phyloP scores from a whole-genome alignment of 2,113 vertebrate species.

The Syngnathus typhle region DNA sequence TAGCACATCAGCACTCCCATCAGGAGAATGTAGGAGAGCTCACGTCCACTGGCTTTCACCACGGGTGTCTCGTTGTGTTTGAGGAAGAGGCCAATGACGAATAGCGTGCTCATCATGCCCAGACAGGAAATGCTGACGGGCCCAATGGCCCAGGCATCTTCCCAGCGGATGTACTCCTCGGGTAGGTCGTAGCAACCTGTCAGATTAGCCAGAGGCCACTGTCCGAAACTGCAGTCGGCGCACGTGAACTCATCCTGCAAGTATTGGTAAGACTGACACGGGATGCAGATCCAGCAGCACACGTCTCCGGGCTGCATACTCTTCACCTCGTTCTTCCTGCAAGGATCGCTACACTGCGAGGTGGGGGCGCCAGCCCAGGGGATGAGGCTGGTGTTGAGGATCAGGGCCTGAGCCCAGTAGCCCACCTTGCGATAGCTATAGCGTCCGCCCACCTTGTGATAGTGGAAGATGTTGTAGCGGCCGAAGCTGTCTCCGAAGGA shows the following conservation, averaged over 20 bases:
- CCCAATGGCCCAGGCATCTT: slow-evolving; percentile 91
- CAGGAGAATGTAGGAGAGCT: slow-evolving; percentile 96
- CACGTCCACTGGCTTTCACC: slow-evolving; percentile 92
- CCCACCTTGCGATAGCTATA: slow-evolving; percentile 89
- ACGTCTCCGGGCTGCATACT: slow-evolving; percentile 96
- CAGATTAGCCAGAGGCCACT: slow-evolving; percentile 89
- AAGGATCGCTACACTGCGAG: slow-evolving; percentile 96
- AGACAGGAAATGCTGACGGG: slow-evolving; percentile 91
- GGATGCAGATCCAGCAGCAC: slow-evolving; percentile 98
- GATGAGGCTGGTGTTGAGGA: slow-evolving; percentile 82
- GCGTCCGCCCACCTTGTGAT: slow-evolving; percentile 72
- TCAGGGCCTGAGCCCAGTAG: slow-evolving; percentile 89
- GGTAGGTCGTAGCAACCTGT: slow-evolving; percentile 90
- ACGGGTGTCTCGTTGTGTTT: slow-evolving; percentile 89
- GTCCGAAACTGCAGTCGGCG: slow-evolving; percentile 87
- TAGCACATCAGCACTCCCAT: slow-evolving; percentile 93
- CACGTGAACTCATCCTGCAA: slow-evolving; percentile 91
- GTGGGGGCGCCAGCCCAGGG: slow-evolving; percentile 81
- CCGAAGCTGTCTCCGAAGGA: slow-evolving; percentile 87
- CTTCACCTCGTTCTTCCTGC: slow-evolving; percentile 92
- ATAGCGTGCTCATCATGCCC: slow-evolving; percentile 88
- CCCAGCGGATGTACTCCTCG: slow-evolving; percentile 94
- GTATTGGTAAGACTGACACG: slow-evolving; percentile 91
- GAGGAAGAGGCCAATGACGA: slow-evolving; percentile 84
- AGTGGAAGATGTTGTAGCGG: slow-evolving; percentile 97